Base-by-base conservation (phyloP, 2,888 invertebrate species). In the Tetragonula carbonaria region DNA sequence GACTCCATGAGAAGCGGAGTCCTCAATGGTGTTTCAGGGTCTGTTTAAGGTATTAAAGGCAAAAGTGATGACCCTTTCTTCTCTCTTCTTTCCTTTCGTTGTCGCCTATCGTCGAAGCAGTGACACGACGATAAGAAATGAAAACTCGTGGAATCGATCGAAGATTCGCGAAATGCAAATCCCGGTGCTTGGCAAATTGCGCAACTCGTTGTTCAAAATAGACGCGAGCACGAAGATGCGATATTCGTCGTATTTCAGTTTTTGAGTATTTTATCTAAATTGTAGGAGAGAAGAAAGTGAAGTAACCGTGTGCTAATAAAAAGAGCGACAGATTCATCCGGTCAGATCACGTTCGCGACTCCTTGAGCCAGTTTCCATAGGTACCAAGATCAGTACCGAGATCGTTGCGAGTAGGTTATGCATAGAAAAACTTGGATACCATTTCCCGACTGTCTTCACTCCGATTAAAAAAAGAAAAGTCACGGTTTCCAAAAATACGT, bases 321-420 rank as follows among this genome's bases (percentile, higher is more conserved):
- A 80, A 4, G 6, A 53, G 33, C 13, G 59, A 59, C 71, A 62
- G 45, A 70, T 74, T 33, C 67, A 45, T 59, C 23, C 13, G 3
- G 33, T 33, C 33, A 55, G 66, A 72, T 80, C 55, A 51, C 45
- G 8, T 14, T 45, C 59, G 59, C 51, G 67, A 76, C 67, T 65
- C 67, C 75, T 83, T 78, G 72, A 78, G 59, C 77, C 65, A 74
- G 55, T 74, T 70, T 72, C 74, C 28, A 75, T 77, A 74, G 79
- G 50, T 68, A 71, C 72, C 83, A 81, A 62, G 78, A 87, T 89
- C 89, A 28, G 28, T 28, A 84, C 33, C 66, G 18, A 21, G 71
- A 67, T 53, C n/a, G 57, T 6, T 13, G 21, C 53, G 55, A 82
- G 28, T 28, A 28, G 63, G 65, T 82, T 63, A 23, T 1, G 28